Evolutionary conservation across 2,888 invertebrate species (phyloP).

Genomic region (Nasonovia ribisnigri): DNA sequence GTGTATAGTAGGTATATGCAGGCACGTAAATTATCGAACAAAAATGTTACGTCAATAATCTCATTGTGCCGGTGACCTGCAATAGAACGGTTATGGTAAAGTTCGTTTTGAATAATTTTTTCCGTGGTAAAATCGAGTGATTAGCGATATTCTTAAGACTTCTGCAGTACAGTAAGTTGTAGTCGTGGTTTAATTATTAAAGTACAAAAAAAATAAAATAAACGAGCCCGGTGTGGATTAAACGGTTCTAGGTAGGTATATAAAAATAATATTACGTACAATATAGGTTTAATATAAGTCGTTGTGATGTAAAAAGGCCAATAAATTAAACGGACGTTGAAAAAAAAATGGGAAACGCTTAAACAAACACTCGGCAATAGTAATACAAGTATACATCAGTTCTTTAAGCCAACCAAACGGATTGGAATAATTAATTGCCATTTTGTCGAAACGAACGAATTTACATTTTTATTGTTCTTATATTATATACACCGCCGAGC

Average conservation of each 20-base stretch:
- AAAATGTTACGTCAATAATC: too few species aligned
- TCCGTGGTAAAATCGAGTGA: background rate
- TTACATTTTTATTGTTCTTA: slow-evolving; percentile 38
- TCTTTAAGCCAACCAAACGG: slow-evolving; percentile 15
- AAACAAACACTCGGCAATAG: background rate
- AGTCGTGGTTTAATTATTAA: background rate
- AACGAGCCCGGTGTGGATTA: background rate
- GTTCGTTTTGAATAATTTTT: background rate
- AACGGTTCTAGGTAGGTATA: background rate
- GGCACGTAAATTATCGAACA: too few species aligned
- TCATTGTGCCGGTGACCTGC: too few species aligned
- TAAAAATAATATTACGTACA: background rate
- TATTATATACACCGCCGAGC: background rate
- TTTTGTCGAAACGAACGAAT: background rate
- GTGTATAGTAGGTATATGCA: too few species aligned
- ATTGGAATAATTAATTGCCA: slow-evolving; percentile 36
- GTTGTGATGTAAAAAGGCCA: background rate
- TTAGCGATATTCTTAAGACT: background rate
- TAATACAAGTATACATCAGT: background rate
- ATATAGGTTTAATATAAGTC: slow-evolving; percentile 8
- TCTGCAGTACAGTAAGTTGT: too few species aligned
- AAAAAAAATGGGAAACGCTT: background rate
- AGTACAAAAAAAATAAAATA: background rate
- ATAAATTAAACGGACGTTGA: slow-evolving; percentile 5
- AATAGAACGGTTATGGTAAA: too few species aligned